Percentiles rank a stretch among this genome's conserved stretches.
Evolutionary conservation across 2,888 invertebrate species (phyloP).

Genomic region (Keiferia lycopersicella): DNA sequence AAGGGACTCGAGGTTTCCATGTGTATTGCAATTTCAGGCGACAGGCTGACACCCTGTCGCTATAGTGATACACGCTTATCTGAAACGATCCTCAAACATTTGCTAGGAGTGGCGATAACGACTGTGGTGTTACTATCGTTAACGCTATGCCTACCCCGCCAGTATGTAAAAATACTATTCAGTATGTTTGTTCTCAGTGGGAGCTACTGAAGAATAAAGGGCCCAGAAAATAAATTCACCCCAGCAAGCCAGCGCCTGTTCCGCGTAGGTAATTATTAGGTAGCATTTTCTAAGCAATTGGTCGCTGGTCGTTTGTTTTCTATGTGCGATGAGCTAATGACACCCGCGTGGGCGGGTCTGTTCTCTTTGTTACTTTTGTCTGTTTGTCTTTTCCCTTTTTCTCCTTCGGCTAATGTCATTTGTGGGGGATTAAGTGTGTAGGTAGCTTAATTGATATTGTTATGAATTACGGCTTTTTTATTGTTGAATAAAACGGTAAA

Average conservation of each 20-base stretch:
- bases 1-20: too few relatives aligned
- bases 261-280: conserved; percentile 45
- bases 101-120: too few relatives aligned
- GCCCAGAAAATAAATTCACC: conserved; percentile 42
- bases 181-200: too few relatives aligned
- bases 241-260: conserved; percentile 36
- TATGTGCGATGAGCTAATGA: conserved; percentile 40
- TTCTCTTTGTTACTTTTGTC: conserved; percentile 26
- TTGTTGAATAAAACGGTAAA: too few relatives aligned
- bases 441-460: neutral
- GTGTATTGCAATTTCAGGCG: too few relatives aligned
- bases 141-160: too few relatives aligned
- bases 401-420: conserved; percentile 5
- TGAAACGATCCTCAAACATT: too few relatives aligned
- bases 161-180: too few relatives aligned
- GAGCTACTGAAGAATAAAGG: neutral
- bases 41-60: too few relatives aligned
- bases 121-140: too few relatives aligned
- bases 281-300: conserved; percentile 61
- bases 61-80: too few relatives aligned
- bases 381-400: conserved; percentile 8
- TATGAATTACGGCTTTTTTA: neutral
- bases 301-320: conserved; percentile 53
- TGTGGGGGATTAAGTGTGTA: conserved; percentile 3
- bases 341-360: neutral